Conservation (phyloP, 2,797 vertebrate genomes). For the Echeneis naucrates region DNA sequence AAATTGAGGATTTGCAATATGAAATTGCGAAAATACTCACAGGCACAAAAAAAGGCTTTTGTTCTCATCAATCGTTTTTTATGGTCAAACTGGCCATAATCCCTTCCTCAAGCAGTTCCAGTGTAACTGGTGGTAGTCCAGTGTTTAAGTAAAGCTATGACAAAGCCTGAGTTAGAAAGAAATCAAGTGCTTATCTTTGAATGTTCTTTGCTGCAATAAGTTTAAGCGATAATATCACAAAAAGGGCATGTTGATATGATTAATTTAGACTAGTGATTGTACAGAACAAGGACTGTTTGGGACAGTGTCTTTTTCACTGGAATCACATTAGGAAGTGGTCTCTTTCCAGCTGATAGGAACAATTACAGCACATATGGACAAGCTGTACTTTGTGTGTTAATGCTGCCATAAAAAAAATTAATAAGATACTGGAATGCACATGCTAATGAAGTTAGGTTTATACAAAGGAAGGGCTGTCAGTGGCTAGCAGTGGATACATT, state of each 20-base stretch:
- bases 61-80: not conserved
- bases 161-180: no score
- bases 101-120: no score
- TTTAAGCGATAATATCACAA: no score
- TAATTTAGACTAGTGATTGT: not conserved
- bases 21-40: not conserved
- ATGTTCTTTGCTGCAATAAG: no score
- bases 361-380: not conserved
- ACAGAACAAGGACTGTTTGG: no score
- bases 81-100: not conserved
- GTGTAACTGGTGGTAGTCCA: not conserved
- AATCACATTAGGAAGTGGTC: not conserved
- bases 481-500: no score
- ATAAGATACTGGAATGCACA: not conserved
- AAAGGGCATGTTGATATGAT: not conserved
- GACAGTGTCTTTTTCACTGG: not conserved
- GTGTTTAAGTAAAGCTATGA: not conserved
- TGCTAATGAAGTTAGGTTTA: not conserved
- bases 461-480: no score
- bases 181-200: no score
- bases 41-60: not conserved
- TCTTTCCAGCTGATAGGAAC: not conserved
- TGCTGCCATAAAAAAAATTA: not conserved
- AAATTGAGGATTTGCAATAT: not conserved
- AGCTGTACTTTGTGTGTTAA: not conserved